Evolutionary conservation across 2,113 vertebrate genomes (phyloP), one percentile per base, ranked within the genome.

Genomic region (human): DNA sequence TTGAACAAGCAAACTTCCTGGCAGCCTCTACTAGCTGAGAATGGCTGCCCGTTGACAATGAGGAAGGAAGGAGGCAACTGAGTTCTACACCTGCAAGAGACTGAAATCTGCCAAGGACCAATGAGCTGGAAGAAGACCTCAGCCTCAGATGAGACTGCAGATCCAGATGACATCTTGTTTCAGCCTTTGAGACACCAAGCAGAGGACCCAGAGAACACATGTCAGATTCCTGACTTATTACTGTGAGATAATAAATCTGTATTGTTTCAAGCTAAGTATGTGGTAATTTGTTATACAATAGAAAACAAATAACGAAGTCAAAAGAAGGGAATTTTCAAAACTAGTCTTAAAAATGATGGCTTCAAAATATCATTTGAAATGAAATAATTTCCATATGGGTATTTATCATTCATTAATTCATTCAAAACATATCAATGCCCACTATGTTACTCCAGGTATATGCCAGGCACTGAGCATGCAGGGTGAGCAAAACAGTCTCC

Each of bases 321-420:
- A 85, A 78, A 72, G 30, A 14, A 9, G 25, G 50, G 14, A 59
- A 55, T 7, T 61, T 83, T 9, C 45, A 72, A 75, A 27, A 43
- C 48, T 75, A 18, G 35, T 73, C 68, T 94, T 82, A 17, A 92
- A 96, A 89, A 85, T 70, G 9, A 79, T 73, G n/a, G 43, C 57
- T 96, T 93, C 14, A 61, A 79, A n/a, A 50, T 55, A 14, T 75
- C 64, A 94, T 64, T 14, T 82, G 75, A 96, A 90, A 55, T 70
- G 17, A 86, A 22, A 40, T 93, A 1, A 89, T 68, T 92, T 94
- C n/a, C 66, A 79, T 75, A 32, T n/a, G 8, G 22, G 10, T 50
- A 7, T 35, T 82, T 80, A 48, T 68, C 45, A 91, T 82, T 64
- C 66, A 66, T 59, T 89, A 92, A 89, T 35, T 90, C 59, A 76